Conservation (phyloP, 1,140 invertebrate genomes). For the Conopomorpha cramerella region DNA sequence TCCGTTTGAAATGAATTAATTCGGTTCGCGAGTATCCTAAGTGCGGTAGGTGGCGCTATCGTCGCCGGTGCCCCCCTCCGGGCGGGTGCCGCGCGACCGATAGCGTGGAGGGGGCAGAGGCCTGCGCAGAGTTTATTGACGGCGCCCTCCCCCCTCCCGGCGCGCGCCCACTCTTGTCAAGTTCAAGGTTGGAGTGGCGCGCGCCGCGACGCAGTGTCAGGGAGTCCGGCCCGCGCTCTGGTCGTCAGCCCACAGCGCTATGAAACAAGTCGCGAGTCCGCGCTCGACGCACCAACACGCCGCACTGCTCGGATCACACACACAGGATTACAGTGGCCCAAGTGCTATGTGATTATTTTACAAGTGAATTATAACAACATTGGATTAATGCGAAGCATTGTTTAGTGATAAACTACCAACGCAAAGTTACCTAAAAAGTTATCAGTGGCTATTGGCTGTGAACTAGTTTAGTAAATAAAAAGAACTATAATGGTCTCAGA, state of each 20-base stretch:
- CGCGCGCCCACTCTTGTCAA: constrained; percentile 67
- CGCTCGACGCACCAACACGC: constrained; percentile 26
- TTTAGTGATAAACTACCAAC: constrained; percentile 1
- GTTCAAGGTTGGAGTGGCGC: constrained; percentile 73
- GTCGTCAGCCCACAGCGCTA: constrained; percentile 39
- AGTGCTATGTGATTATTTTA: constrained; percentile 47
- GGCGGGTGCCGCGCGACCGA: constrained; percentile 10
- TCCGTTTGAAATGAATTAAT: no score
- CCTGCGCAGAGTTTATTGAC: constrained; percentile 56
- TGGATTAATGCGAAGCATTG: constrained; percentile 15
- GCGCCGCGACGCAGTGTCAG: constrained; percentile 64
- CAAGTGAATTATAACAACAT: constrained; percentile 17
- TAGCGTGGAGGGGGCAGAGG: constrained; percentile 31
- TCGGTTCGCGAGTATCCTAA: no score
- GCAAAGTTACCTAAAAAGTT: constrained; percentile 48
- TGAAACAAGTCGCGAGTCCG: constrained; percentile 14
- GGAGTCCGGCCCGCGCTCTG: constrained; percentile 58
- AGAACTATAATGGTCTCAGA: constrained; percentile 55
- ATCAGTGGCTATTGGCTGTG: constrained; percentile 51
- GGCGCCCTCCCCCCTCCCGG: constrained; percentile 24
- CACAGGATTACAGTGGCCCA: constrained; percentile 45
- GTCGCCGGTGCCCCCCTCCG: no score
- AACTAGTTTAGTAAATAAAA: constrained; percentile 40
- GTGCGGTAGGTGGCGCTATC: constrained; percentile 10
- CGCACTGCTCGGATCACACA: no score